Conservation (phyloP, 1,140 invertebrate genomes). For the Pseudomyrmex dendroicus region DNA sequence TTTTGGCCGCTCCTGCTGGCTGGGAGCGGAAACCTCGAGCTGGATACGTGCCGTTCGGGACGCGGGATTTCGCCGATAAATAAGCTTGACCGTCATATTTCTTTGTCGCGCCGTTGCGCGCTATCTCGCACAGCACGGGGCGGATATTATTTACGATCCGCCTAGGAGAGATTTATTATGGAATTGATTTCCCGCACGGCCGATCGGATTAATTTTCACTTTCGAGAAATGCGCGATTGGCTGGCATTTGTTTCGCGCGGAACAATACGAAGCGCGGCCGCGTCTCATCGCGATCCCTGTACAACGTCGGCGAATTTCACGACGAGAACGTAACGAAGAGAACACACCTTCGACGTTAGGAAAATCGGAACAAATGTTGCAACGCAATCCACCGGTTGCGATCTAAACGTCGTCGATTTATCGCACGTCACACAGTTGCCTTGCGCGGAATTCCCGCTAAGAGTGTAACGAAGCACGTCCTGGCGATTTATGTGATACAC, state of each 20-base stretch:
- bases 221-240: conserved; percentile 45
- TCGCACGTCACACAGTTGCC: conserved; percentile 10
- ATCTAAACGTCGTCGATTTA: neutral
- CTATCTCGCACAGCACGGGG: conserved; percentile 52
- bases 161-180: conserved; percentile 70
- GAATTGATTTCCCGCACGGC: conserved; percentile 71
- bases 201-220: conserved; percentile 76
- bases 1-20: neutral
- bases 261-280: neutral
- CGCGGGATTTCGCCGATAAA: conserved; percentile 69
- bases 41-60: conserved; percentile 19
- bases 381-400: neutral
- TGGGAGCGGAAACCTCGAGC: neutral
- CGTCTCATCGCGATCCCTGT: neutral
- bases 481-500: neutral
- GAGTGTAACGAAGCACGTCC: neutral
- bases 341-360: neutral
- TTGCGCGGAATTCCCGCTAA: conserved; percentile 10
- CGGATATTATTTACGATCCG: conserved; percentile 63
- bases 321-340: neutral
- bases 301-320: neutral
- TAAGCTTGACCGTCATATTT: conserved; percentile 77
- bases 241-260: conserved; percentile 27
- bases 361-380: neutral
- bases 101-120: conserved; percentile 64